A percentile compares a stretch with the other conserved stretches of the same genome.
Evolutionary conservation across 2,888 invertebrate species (phyloP).

Genomic region (Balanococcus diminutus): DNA sequence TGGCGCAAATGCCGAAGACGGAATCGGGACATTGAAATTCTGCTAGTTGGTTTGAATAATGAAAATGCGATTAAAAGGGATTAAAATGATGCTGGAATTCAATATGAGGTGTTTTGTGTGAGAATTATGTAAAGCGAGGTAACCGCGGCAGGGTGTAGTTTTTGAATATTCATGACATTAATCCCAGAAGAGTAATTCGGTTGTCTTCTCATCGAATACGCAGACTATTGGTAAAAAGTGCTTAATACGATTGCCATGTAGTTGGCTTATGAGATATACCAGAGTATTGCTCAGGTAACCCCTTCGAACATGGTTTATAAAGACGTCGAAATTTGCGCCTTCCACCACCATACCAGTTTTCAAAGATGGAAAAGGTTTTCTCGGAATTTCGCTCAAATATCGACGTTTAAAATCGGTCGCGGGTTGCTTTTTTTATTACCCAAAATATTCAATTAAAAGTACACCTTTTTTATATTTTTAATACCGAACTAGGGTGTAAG

Average conservation of each 20-base stretch:
- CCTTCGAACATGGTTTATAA: background rate
- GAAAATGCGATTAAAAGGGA: conserved; percentile 54
- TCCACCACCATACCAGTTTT: too few species aligned
- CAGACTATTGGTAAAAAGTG: conserved; percentile 29
- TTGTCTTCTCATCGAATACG: conserved; percentile 39
- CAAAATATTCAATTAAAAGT: background rate
- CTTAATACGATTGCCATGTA: conserved; percentile 2
- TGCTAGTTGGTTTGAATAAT: conserved; percentile 49
- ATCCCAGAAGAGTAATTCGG: conserved; percentile 50
- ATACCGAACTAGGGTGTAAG: too few species aligned
- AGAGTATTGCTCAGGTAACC: background rate
- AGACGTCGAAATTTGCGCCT: background rate
- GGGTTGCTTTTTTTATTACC: background rate
- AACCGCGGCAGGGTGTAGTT: background rate
- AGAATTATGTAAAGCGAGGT: conserved; percentile 40
- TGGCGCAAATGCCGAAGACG: conserved; percentile 21
- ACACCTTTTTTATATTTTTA: background rate
- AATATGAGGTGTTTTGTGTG: conserved; percentile 55
- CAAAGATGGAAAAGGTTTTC: background rate
- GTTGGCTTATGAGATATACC: conserved; percentile 12
- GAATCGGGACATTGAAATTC: conserved; percentile 39
- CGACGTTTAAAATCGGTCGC: background rate
- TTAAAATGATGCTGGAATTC: conserved; percentile 53
- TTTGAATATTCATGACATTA: conserved; percentile 55
- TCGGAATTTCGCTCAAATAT: background rate